These are phyloP conservation scores for Eulemur rubriventer DNA, from an alignment of 2,797 vertebrate species.

Conservation along the genomic window DNA sequence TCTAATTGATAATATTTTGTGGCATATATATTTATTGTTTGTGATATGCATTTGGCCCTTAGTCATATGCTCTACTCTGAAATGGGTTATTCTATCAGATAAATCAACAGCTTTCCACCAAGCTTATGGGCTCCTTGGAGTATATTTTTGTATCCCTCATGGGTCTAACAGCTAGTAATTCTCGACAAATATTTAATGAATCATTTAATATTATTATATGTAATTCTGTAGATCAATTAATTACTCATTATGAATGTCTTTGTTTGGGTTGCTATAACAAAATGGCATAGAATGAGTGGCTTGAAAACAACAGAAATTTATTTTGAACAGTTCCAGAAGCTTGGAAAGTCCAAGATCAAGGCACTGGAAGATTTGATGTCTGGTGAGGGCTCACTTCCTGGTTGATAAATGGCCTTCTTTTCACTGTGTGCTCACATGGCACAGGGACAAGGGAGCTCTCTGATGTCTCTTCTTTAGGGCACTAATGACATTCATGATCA, in stretches of 20 bases:
- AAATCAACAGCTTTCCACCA: background rate
- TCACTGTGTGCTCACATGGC: background rate
- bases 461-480: background rate
- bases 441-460: too few species aligned
- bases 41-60: background rate
- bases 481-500: background rate
- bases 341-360: background rate
- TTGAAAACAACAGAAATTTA: background rate
- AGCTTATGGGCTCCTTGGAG: background rate
- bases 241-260: background rate
- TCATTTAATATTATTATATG: background rate
- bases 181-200: conserved; percentile 4
- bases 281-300: background rate
- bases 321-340: background rate
- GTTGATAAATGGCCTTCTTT: background rate
- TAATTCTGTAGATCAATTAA: background rate
- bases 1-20: background rate
- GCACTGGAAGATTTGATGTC: background rate
- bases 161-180: background rate
- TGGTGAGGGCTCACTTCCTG: background rate
- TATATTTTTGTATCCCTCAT: background rate
- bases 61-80: background rate
- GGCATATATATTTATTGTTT: background rate
- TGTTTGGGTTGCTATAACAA: background rate
- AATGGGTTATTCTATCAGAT: background rate